Percentiles rank a stretch among this genome's conserved stretches.
Conservation (phyloP, 2,888 invertebrate species). For the Eupithecia pulchellata region DNA sequence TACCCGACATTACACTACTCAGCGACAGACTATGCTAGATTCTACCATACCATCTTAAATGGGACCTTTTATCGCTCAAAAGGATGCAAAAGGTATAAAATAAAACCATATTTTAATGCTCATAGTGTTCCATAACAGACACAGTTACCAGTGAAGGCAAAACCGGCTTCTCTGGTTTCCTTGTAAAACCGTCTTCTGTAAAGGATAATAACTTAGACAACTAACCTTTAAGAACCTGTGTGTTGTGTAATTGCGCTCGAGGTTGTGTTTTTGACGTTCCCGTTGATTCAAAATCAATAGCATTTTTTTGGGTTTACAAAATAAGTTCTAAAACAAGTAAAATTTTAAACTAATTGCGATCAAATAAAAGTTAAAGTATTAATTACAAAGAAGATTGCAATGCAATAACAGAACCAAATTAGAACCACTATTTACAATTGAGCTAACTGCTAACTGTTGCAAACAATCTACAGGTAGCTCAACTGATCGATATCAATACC, state of each 20-base stretch:
- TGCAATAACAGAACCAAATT: no score
- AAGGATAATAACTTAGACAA: neutral
- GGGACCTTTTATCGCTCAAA: neutral
- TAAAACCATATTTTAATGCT: neutral
- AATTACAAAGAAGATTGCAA: no score
- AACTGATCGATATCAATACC: no score
- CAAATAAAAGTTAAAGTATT: no score
- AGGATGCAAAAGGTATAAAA: neutral
- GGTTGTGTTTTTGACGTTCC: neutral
- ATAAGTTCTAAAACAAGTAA: neutral
- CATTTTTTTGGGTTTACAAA: neutral
- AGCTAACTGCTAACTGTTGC: no score
- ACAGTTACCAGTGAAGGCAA: neutral
- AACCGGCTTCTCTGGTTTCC: neutral
- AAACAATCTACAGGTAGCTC: no score
- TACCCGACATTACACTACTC: no score
- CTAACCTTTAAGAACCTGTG: neutral
- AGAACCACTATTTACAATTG: no score
- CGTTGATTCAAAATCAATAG: neutral
- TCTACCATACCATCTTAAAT: no score
- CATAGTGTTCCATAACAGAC: neutral
- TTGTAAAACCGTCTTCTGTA: neutral
- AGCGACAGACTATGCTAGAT: no score
- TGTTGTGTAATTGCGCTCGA: neutral
- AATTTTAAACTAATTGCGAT: no score